These are phyloP conservation scores for Phyllotis vaccarum DNA, from an alignment of 2,797 vertebrate species.

Conservation along the genomic window DNA sequence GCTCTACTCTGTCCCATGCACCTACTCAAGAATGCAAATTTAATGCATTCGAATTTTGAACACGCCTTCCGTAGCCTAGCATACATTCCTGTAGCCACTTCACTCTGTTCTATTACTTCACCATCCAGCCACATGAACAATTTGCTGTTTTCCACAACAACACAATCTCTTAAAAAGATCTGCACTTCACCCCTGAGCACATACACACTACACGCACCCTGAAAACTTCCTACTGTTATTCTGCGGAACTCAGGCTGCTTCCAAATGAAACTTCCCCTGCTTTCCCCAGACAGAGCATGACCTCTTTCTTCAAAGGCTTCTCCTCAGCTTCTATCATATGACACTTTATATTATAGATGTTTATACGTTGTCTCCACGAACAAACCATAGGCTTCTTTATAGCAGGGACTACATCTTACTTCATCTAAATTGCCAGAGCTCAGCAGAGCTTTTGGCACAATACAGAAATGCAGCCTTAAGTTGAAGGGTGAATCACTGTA, in stretches of 20 bases:
- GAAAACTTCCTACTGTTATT: conserved; percentile 15
- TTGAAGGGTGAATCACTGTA: conserved; percentile 27
- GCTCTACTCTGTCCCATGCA: too few species aligned
- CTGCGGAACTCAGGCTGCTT: conserved; percentile 33
- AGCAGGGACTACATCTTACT: conserved; percentile 10
- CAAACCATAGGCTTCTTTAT: conserved; percentile 56
- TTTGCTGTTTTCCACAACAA: background rate
- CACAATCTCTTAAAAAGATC: background rate
- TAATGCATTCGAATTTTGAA: background rate
- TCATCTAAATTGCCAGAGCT: conserved; percentile 52
- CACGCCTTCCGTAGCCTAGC: background rate
- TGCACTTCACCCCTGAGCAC: background rate
- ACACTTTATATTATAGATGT: conserved; percentile 56
- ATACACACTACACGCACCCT: background rate
- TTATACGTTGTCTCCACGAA: conserved; percentile 62
- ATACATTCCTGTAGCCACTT: background rate
- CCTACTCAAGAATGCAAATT: background rate
- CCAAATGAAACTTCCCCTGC: conserved; percentile 13
- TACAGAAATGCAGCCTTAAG: conserved; percentile 2
- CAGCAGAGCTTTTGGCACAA: conserved; percentile 7
- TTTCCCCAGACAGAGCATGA: background rate
- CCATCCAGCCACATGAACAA: background rate
- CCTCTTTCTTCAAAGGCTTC: conserved; percentile 47
- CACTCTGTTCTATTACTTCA: background rate
- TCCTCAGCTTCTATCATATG: conserved; percentile 33